Evolutionary conservation across 2,797 vertebrate species (phyloP), one percentile per base, ranked within the genome.

Genomic region (Sylvia borin): DNA sequence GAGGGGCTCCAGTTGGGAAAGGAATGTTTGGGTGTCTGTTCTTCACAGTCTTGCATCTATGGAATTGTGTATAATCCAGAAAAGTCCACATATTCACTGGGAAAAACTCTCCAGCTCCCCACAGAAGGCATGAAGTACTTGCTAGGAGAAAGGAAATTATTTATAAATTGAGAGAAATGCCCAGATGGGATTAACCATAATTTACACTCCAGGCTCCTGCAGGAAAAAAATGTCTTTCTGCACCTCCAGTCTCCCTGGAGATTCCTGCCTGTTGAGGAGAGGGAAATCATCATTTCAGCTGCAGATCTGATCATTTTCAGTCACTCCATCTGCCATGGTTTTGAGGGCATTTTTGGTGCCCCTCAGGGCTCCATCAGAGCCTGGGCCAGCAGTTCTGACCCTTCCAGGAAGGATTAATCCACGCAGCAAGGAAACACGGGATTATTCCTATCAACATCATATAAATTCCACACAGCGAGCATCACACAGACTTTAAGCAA

Each of bases 321-420:
- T 31, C n/a, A 24, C 7, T 47, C 34, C 43, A 67, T 31, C 27
- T 73, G 60, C 57, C 43, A 9, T 0, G 2, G 60, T 11, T 76
- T 40, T 64, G 17, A 14, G 31, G 42, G 65, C 0, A 0, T 21
- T 90, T 91, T 93, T 78, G n/a, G 25, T 55, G 36, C 9, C 20
- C n/a, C 7, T 2, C 42, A 60, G 31, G 58, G 15, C 50, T 58
- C 73, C 43, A 7, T 32, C 62, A 27, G 29, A 72, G 50, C 64
- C 51, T 50, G 18, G 8, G 26, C 66, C 62, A 82, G 16, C 16
- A 5, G 0, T 51, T 75, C n/a, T 24, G 29, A 12, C 1, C 1
- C 51, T 68, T 54, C 66, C 40, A 29, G 9, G 29, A 42, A 47
- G 58, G 17, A 47, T 50, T 45, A 50, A 57, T 31, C 68, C 34